Evolutionary conservation across 2,797 vertebrate genomes (phyloP).

Genomic region (Dermochelys coriacea): DNA sequence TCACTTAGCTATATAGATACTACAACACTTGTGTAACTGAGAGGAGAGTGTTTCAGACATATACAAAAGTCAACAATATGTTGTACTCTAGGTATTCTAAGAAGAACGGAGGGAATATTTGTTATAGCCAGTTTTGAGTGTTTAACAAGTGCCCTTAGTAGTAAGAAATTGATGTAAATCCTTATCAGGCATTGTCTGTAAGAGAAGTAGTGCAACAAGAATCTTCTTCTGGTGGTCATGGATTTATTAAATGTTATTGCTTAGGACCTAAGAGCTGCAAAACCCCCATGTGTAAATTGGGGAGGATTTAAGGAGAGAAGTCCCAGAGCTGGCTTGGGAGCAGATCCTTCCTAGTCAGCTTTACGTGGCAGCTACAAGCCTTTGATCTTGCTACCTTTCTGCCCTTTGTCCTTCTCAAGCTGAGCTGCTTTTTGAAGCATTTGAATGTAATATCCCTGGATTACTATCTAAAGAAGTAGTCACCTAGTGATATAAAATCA

Average conservation of each 20-base stretch:
- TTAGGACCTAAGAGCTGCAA: not conserved
- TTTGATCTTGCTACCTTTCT: not conserved
- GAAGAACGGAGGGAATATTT: not conserved
- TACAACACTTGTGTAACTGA: too few species aligned
- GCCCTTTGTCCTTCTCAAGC: not conserved
- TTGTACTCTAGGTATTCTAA: not conserved
- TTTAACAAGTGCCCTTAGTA: not conserved
- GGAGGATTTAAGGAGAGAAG: not conserved
- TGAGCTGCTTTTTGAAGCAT: not conserved
- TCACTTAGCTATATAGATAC: not conserved
- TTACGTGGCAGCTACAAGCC: not conserved
- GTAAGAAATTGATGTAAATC: not conserved
- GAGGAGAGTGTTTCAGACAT: too few species aligned
- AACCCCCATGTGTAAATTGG: not conserved
- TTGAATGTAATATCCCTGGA: not conserved
- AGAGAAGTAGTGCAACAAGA: not conserved
- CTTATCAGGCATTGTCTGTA: too few species aligned
- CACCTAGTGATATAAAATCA: not conserved
- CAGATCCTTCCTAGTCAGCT: not conserved
- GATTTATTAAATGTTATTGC: not conserved
- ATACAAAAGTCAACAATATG: too few species aligned
- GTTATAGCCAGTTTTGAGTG: not conserved
- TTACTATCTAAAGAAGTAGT: not conserved
- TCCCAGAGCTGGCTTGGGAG: not conserved
- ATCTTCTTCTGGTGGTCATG: not conserved